phyloP scores from a whole-genome alignment of 1,140 invertebrate genomes.

The Meloidogyne hapla region DNA sequence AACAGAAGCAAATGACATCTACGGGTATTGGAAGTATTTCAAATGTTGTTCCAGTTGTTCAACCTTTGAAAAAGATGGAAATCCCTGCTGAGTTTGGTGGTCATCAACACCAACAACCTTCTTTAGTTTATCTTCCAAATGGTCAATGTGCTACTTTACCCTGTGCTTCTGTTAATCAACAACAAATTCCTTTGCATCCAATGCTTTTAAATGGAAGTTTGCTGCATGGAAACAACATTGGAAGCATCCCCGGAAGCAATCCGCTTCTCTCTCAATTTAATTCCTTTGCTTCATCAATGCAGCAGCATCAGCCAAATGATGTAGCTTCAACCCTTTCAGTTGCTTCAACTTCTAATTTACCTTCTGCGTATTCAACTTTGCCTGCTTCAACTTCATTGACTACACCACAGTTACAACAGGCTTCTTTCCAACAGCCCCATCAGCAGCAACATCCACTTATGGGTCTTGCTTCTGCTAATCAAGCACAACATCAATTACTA shows the following conservation, averaged over 20 bases:
- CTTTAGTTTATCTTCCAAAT: neutral
- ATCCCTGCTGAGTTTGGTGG: neutral
- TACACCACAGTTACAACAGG: neutral
- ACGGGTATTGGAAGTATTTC: neutral
- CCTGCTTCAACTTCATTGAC: neutral
- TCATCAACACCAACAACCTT: neutral
- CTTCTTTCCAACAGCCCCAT: neutral
- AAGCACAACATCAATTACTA: neutral
- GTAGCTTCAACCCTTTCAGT: neutral
- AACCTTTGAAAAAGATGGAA: slow-evolving; percentile 7
- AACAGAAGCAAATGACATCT: slow-evolving; percentile 6
- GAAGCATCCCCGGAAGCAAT: neutral
- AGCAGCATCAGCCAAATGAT: neutral
- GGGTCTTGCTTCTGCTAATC: too few relatives aligned
- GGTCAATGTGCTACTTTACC: neutral
- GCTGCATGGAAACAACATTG: too few relatives aligned
- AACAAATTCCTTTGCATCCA: neutral
- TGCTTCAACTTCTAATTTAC: too few relatives aligned
- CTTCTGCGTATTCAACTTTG: too few relatives aligned
- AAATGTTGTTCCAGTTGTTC: neutral
- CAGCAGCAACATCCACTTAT: neutral
- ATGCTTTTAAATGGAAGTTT: neutral
- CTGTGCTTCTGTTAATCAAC: neutral
- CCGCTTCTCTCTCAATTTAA: neutral
- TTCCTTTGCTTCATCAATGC: neutral